These are phyloP conservation scores for Drosophila mojavensis DNA, from an alignment of 1,140 invertebrate genomes.

Conservation along the genomic window DNA sequence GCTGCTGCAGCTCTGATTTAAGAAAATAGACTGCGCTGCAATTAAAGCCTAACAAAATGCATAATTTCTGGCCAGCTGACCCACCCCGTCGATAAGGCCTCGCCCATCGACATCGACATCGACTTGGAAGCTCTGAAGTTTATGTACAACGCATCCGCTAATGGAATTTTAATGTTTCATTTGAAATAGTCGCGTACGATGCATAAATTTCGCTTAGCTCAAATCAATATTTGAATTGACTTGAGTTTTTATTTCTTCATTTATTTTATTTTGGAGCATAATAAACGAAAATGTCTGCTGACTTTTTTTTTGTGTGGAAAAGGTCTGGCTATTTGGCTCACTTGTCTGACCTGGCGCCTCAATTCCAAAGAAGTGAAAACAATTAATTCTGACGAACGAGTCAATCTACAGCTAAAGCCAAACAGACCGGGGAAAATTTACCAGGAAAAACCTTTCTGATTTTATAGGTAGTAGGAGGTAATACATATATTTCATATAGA, in stretches of 20 bases:
- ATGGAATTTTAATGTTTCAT: slow-evolving; percentile 83
- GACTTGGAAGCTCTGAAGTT: slow-evolving; percentile 29
- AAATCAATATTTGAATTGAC: slow-evolving; percentile 51
- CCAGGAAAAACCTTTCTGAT: not conserved
- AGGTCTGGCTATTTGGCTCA: slow-evolving; percentile 48
- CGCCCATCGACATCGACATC: not conserved
- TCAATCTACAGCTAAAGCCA: slow-evolving; percentile 21
- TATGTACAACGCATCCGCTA: slow-evolving; percentile 72
- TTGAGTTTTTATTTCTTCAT: not conserved
- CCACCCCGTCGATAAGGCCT: slow-evolving; percentile 21
- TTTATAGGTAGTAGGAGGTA: no score
- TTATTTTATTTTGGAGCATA: slow-evolving; percentile 25
- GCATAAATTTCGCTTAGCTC: slow-evolving; percentile 64
- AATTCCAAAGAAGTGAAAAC: slow-evolving; percentile 48
- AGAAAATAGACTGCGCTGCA: slow-evolving; percentile 64
- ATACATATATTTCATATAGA: no score
- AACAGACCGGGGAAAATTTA: not conserved
- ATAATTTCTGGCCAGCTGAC: slow-evolving; percentile 74
- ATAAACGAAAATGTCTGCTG: slow-evolving; percentile 55
- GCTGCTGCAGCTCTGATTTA: slow-evolving; percentile 3
- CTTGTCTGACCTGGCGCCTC: slow-evolving; percentile 49
- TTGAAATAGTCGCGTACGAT: slow-evolving; percentile 57
- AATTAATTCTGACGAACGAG: slow-evolving; percentile 33
- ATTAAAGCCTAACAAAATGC: slow-evolving; percentile 79
- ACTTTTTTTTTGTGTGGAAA: slow-evolving; percentile 48